These are phyloP conservation scores for Phylloscopus whistleri DNA, from an alignment of 2,113 vertebrate species.

Conservation along the genomic window DNA sequence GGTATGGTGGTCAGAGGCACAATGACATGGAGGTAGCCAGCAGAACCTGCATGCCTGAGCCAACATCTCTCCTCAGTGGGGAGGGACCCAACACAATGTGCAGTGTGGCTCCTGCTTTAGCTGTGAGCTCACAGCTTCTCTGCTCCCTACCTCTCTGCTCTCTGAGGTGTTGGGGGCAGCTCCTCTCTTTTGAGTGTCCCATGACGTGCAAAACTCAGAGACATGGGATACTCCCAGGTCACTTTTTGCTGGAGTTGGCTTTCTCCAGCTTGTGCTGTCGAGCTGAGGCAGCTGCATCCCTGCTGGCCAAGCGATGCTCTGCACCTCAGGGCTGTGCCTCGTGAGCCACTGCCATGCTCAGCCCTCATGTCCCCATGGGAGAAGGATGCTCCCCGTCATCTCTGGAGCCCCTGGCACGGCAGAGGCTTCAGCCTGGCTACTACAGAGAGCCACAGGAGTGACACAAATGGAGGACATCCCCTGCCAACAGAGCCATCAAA, in stretches of 20 bases:
- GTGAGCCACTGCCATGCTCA: background rate
- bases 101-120: background rate
- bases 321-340: background rate
- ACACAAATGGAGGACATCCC: no score
- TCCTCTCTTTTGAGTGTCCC: background rate
- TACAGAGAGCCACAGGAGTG: rapidly evolving
- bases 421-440: background rate
- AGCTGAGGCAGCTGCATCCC: background rate
- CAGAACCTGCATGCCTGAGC: rapidly evolving
- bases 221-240: rapidly evolving
- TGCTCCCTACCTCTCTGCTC: background rate
- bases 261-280: background rate
- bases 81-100: rapidly evolving
- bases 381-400: background rate
- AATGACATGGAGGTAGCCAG: background rate
- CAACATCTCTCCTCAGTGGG: background rate
- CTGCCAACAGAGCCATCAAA: background rate
- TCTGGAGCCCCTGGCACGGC: background rate
- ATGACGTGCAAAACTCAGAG: rapidly evolving
- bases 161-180: rapidly evolving
- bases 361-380: background rate
- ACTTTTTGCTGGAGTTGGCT: rapidly evolving
- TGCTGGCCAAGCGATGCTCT: background rate
- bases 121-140: rapidly evolving
- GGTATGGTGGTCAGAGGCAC: background rate